These are phyloP conservation scores for Trachelus iudaicus DNA, from an alignment of 2,888 invertebrate genomes.

Conservation along the genomic window DNA sequence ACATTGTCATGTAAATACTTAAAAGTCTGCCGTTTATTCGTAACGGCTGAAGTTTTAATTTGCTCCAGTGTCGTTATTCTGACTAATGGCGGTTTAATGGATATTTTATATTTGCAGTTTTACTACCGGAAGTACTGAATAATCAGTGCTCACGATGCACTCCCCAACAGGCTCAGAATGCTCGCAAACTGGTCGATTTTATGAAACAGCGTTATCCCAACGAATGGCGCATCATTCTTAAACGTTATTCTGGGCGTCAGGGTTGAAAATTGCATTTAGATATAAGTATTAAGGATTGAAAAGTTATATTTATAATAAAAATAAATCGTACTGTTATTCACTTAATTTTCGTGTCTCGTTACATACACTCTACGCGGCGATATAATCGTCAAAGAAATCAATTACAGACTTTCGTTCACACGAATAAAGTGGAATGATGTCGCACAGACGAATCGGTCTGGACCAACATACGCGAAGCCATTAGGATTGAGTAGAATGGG, in stretches of 20 bases:
- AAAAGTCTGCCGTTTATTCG: background rate
- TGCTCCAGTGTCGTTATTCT: background rate
- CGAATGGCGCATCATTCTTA: constrained; percentile 67
- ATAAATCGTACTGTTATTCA: no score
- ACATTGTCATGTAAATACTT: background rate
- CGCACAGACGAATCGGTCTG: no score
- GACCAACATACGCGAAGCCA: no score
- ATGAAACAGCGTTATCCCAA: constrained; percentile 69
- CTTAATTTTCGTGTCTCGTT: no score
- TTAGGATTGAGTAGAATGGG: no score
- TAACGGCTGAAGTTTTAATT: background rate
- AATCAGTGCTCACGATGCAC: constrained; percentile 69
- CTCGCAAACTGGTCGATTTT: constrained; percentile 68
- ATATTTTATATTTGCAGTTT: constrained; percentile 52
- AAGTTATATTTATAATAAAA: no score
- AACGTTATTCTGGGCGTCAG: background rate
- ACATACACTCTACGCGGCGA: no score
- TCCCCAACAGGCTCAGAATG: constrained; percentile 67
- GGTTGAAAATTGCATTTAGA: no score
- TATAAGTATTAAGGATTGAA: no score
- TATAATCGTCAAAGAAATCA: no score
- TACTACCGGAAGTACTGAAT: constrained; percentile 70
- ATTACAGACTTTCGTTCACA: no score
- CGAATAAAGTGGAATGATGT: no score
- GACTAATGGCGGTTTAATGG: background rate